Conservation (phyloP, 1,140 invertebrate species). For the Venturia canescens region DNA sequence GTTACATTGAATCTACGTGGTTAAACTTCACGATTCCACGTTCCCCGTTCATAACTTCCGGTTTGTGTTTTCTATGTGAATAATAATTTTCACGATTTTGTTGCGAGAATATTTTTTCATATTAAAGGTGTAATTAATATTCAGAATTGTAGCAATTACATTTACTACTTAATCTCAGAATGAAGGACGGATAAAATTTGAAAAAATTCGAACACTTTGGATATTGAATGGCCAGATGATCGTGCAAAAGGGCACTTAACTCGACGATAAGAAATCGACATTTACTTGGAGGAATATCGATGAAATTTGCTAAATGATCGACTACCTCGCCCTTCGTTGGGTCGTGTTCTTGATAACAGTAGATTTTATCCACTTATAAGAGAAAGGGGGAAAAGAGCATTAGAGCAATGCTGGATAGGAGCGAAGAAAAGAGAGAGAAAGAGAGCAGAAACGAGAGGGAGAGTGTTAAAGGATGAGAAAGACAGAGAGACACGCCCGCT, state of each 20-base stretch:
- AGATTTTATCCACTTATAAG: neutral
- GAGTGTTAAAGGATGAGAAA: neutral
- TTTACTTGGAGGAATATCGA: neutral
- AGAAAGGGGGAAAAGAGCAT: neutral
- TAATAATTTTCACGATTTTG: too few relatives aligned
- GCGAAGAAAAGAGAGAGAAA: slow-evolving; percentile 21
- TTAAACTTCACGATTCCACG: too few relatives aligned
- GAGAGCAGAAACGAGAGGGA: neutral
- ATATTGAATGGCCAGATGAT: neutral
- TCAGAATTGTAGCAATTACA: too few relatives aligned
- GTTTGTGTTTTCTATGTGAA: too few relatives aligned
- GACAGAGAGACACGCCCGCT: slow-evolving; percentile 21
- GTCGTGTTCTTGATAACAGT: neutral
- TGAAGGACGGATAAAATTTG: neutral
- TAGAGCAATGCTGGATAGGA: neutral
- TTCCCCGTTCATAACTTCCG: too few relatives aligned
- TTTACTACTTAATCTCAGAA: neutral
- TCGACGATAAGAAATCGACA: neutral
- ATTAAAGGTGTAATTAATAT: too few relatives aligned
- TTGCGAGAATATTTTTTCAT: too few relatives aligned
- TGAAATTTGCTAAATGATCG: slow-evolving; percentile 33
- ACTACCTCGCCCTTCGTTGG: neutral
- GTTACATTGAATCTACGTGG: neutral
- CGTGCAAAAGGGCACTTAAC: slow-evolving; percentile 10
- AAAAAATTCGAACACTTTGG: neutral